These are phyloP conservation scores for Labeo rohita DNA, from an alignment of 2,113 vertebrate species.

Conservation along the genomic window DNA sequence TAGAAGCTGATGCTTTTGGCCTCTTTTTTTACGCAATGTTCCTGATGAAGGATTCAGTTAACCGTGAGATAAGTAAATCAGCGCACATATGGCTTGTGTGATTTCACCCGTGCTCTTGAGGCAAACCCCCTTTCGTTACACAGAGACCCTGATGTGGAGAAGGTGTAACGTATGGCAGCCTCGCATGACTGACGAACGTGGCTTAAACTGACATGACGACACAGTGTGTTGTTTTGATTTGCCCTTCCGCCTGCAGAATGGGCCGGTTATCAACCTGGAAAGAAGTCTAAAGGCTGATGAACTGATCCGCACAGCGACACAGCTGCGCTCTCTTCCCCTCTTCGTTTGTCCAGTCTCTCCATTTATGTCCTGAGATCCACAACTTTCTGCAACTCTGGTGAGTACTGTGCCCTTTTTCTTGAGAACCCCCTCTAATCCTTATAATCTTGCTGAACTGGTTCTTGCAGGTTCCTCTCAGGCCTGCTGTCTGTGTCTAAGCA, in stretches of 20 bases:
- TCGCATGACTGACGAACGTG: conserved; percentile 32
- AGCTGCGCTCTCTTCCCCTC: conserved; percentile 50
- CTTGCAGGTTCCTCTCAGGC: background rate
- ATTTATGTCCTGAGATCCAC: conserved; percentile 72
- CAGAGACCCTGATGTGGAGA: conserved; percentile 33
- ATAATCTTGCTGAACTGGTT: background rate
- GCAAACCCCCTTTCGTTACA: conserved; percentile 19
- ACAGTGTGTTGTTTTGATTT: conserved; percentile 36
- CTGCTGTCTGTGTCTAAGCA: background rate
- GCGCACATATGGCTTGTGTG: conserved; percentile 49
- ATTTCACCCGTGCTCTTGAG: conserved; percentile 42
- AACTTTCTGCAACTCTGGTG: conserved; percentile 66
- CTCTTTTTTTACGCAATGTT: conserved; percentile 7
- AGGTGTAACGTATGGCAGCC: conserved; percentile 25
- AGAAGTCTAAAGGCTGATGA: conserved; percentile 76
- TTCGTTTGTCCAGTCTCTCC: conserved; percentile 53
- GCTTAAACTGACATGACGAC: conserved; percentile 9
- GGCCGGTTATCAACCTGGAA: conserved; percentile 72
- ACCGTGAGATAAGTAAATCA: conserved; percentile 51
- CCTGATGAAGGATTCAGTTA: conserved; percentile 44
- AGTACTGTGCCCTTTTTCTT: conserved; percentile 55
- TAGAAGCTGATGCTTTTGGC: conserved; percentile 7
- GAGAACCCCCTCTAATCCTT: conserved; percentile 15
- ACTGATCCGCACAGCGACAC: conserved; percentile 60
- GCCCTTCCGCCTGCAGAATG: conserved; percentile 67